Conservation (phyloP, 2,888 invertebrate genomes). For the Elmis aenea region DNA sequence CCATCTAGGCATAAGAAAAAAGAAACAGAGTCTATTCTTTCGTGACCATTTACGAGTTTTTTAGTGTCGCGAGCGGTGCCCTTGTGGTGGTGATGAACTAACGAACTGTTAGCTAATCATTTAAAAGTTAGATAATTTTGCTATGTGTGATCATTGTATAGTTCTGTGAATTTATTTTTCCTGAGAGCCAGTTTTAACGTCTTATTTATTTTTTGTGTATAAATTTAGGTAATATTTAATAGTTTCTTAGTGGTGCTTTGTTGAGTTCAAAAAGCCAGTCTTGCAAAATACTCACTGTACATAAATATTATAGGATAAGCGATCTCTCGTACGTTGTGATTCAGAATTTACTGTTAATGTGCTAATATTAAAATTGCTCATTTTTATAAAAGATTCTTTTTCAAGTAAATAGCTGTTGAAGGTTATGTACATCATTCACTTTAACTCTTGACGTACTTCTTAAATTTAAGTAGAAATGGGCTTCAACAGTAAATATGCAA, state of each 20-base stretch:
- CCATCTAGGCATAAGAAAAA: slow-evolving; percentile 42
- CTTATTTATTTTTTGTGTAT: slow-evolving; percentile 36
- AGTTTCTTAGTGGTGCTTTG: slow-evolving; percentile 11
- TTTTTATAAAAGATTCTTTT: slow-evolving; percentile 25
- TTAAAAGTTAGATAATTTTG: slow-evolving; percentile 28
- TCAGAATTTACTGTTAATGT: slow-evolving; percentile 22
- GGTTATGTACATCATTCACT: too few relatives aligned
- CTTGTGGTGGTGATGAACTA: slow-evolving; percentile 46
- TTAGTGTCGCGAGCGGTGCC: slow-evolving; percentile 42
- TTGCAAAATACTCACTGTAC: slow-evolving; percentile 37
- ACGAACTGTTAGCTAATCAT: too few relatives aligned
- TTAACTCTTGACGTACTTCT: too few relatives aligned
- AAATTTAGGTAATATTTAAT: slow-evolving; percentile 18
- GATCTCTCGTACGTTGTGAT: slow-evolving; percentile 43
- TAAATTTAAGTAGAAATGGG: too few relatives aligned
- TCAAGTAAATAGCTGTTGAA: slow-evolving; percentile 5
- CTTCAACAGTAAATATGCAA: too few relatives aligned
- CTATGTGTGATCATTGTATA: slow-evolving; percentile 41
- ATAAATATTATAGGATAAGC: slow-evolving; percentile 29
- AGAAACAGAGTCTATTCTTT: slow-evolving; percentile 34
- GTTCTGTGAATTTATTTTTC: slow-evolving; percentile 37
- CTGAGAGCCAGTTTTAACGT: slow-evolving; percentile 43
- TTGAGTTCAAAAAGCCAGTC: slow-evolving; percentile 35
- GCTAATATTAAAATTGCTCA: slow-evolving; percentile 42
- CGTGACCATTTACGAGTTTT: slow-evolving; percentile 43